Base-by-base conservation (phyloP, 37 sponge, comb jelly and placozoan species). In the Geodia barretti region DNA sequence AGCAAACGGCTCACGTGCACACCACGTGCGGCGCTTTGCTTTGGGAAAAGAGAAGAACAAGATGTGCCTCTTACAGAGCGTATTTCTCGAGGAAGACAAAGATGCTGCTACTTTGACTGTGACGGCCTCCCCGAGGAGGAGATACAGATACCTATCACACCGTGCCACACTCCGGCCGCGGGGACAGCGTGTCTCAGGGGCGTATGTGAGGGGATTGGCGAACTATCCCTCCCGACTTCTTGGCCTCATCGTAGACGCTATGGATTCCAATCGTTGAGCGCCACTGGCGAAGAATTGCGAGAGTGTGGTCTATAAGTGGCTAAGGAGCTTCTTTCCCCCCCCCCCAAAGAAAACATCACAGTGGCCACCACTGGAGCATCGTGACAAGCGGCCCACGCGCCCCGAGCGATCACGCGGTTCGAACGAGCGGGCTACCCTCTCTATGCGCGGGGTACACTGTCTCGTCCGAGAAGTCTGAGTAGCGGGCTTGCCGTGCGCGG, bases 401-500 rank as follows among this genome's bases (percentile, higher is more conserved):
- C n/a, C n/a, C n/a, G n/a, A n/a, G n/a, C n/a, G n/a, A n/a, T n/a
- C n/a, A 31, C 4, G n/a, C n/a, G 70, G 8, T 4, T 35, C 20
- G 9, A 31, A 70, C 4, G 39, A 23, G 29, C 38, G 39, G 7
- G 65, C 29, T 64, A n/a, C n/a, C n/a, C n/a, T n/a, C n/a, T n/a
- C n/a, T n/a, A 47, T 47, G 54, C 54, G 54, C 54, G 54, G 54
- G 14, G 54, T 17, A n/a, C n/a, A n/a, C 9, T 21, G 11, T 58
- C 60, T 19, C 11, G 60, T 58, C 19, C 60, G 60, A 17, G 9
- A 32, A 75, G 28, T 7, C 84, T 68, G 30, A 37, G 14, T 39
- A 83, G 75, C 54, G 76, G 76, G 0, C 70, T 76, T 37, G 84
- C 60, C 14, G n/a, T n/a, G n/a, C n/a, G n/a, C n/a, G 41, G 76